Conservation (phyloP, 2,888 invertebrate genomes). For the Cephus pygmeus region DNA sequence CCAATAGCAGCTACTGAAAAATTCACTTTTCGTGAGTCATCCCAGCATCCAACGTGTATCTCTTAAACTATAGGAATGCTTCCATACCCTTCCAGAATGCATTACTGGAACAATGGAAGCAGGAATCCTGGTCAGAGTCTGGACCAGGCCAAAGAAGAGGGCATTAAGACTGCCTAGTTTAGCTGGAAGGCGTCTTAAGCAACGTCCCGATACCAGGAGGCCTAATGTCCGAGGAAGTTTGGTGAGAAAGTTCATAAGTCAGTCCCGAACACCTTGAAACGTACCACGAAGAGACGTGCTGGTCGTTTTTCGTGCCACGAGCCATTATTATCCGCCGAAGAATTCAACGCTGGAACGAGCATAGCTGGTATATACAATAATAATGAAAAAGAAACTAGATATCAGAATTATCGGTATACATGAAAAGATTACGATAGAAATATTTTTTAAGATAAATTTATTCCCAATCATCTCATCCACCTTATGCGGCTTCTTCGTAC, state of each 20-base stretch:
- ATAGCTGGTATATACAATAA: not conserved
- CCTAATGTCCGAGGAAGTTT: constrained; percentile 20
- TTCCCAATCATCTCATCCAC: not conserved
- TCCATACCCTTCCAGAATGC: not conserved
- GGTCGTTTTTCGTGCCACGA: constrained; percentile 6
- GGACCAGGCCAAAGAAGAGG: constrained; percentile 1
- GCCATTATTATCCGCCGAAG: constrained; percentile 1
- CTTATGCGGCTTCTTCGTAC: not conserved
- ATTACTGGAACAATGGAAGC: not conserved
- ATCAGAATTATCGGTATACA: not conserved
- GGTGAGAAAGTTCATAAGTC: constrained; percentile 34
- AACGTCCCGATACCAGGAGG: constrained; percentile 24
- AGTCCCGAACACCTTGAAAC: constrained; percentile 8
- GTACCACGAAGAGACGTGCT: not conserved
- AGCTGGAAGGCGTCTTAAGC: constrained; percentile 31
- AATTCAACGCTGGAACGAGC: not conserved
- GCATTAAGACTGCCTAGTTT: constrained; percentile 29
- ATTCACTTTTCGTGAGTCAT: not conserved
- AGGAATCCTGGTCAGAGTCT: not conserved
- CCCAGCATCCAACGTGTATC: not conserved
- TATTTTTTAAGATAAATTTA: not conserved
- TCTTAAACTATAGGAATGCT: not conserved
- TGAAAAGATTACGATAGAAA: not conserved
- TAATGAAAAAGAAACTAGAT: not conserved
- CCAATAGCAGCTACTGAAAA: not conserved